These are phyloP conservation scores for Oedothorax gibbosus DNA, from an alignment of 1,140 invertebrate species.

Conservation along the genomic window DNA sequence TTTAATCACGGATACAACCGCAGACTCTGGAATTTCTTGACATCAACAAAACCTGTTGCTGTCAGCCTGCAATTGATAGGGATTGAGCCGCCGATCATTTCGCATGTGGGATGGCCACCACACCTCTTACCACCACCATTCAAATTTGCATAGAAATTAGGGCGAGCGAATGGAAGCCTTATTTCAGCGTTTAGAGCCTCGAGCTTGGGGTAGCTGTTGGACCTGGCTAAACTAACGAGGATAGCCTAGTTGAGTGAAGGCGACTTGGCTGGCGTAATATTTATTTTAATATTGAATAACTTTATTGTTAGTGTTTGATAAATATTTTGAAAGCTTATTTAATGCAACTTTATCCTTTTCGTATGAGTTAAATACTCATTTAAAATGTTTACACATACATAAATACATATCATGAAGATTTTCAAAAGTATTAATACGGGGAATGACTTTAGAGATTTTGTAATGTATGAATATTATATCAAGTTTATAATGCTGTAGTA, in stretches of 20 bases:
- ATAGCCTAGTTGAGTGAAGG: neutral
- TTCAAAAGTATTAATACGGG: no score
- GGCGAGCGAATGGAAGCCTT: constrained; percentile 25
- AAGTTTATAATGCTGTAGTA: no score
- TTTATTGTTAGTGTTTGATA: no score
- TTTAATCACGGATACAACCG: neutral
- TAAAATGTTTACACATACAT: no score
- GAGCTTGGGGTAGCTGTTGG: neutral
- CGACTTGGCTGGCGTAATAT: neutral
- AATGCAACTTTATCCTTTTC: no score
- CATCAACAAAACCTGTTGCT: constrained; percentile 47
- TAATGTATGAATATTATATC: no score
- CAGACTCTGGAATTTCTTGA: neutral
- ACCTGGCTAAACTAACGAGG: no score
- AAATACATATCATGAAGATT: no score
- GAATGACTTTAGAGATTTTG: no score
- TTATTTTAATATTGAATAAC: neutral
- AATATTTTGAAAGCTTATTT: no score
- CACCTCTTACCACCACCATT: constrained; percentile 4
- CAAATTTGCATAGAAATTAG: constrained; percentile 55
- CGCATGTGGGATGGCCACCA: constrained; percentile 1
- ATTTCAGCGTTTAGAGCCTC: constrained; percentile 42
- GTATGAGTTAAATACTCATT: no score
- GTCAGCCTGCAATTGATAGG: constrained; percentile 34
- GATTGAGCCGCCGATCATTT: constrained; percentile 4